These are phyloP conservation scores for Xestia sexstrigata DNA, from an alignment of 2,888 invertebrate genomes.

Conservation along the genomic window DNA sequence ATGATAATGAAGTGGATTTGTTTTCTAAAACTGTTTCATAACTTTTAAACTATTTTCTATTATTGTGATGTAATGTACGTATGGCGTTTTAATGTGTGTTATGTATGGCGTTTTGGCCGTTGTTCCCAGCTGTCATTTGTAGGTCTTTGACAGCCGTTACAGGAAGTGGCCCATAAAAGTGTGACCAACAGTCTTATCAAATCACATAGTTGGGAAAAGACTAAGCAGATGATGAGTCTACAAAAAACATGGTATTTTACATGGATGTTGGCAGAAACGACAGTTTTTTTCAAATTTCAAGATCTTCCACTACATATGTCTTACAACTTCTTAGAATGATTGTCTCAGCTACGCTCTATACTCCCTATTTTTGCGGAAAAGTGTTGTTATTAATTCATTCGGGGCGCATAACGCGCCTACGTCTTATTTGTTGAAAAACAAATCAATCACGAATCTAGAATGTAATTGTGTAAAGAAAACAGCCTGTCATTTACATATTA, in stretches of 20 bases:
- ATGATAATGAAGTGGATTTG: background rate
- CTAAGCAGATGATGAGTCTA: too few relatives aligned
- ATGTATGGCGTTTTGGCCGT: too few relatives aligned
- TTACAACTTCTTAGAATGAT: background rate
- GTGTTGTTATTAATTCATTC: slow-evolving; percentile 11
- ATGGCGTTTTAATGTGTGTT: background rate
- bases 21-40: background rate
- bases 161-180: too few relatives aligned
- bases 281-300: background rate
- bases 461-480: slow-evolving; percentile 26
- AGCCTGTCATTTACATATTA: slow-evolving; percentile 15
- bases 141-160: too few relatives aligned
- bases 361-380: slow-evolving; percentile 2
- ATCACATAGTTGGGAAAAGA: too few relatives aligned
- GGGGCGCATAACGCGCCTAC: background rate
- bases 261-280: background rate
- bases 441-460: slow-evolving; percentile 23
- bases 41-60: background rate
- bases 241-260: background rate
- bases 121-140: too few relatives aligned
- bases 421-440: slow-evolving; percentile 17
- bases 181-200: too few relatives aligned
- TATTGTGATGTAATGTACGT: background rate
- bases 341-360: too few relatives aligned
- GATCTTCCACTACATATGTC: background rate